These are phyloP conservation scores for Eupithecia subfuscata DNA, from an alignment of 2,888 invertebrate genomes.

Conservation along the genomic window DNA sequence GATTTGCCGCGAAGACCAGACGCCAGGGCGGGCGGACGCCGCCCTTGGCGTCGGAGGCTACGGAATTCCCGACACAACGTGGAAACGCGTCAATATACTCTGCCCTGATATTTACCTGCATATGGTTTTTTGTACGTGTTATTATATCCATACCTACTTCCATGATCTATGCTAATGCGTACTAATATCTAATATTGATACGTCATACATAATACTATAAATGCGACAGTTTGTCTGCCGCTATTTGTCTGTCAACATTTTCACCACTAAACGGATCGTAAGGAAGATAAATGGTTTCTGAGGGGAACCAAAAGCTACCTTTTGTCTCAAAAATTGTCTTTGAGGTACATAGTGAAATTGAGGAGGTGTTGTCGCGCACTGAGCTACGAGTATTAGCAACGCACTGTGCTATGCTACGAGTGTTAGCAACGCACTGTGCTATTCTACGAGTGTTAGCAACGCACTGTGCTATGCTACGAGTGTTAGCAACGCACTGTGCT, in stretches of 20 bases:
- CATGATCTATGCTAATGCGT: background rate
- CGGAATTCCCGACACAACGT: slow-evolving; percentile 69
- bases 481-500: too few relatives aligned
- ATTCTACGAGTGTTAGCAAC: too few relatives aligned
- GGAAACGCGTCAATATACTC: slow-evolving; percentile 64
- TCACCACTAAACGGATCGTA: background rate
- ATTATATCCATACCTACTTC: background rate
- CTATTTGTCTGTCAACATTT: background rate
- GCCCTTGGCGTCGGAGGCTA: slow-evolving; percentile 61
- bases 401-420: too few relatives aligned
- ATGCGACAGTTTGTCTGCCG: background rate
- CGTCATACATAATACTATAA: background rate
- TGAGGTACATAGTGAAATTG: too few relatives aligned
- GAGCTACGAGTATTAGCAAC: too few relatives aligned
- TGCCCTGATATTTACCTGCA: slow-evolving; percentile 71
- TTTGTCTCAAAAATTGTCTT: too few relatives aligned
- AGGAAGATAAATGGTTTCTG: background rate
- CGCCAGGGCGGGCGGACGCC: slow-evolving; percentile 57
- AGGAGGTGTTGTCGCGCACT: too few relatives aligned
- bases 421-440: too few relatives aligned
- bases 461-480: too few relatives aligned
- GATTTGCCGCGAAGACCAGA: slow-evolving; percentile 72
- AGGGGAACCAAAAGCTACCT: too few relatives aligned
- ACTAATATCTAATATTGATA: background rate
- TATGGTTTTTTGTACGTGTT: slow-evolving; percentile 68